Percentiles rank a stretch among this genome's conserved stretches.
Conservation (phyloP, 1,140 invertebrate genomes). For the Dreissena rostriformis region DNA sequence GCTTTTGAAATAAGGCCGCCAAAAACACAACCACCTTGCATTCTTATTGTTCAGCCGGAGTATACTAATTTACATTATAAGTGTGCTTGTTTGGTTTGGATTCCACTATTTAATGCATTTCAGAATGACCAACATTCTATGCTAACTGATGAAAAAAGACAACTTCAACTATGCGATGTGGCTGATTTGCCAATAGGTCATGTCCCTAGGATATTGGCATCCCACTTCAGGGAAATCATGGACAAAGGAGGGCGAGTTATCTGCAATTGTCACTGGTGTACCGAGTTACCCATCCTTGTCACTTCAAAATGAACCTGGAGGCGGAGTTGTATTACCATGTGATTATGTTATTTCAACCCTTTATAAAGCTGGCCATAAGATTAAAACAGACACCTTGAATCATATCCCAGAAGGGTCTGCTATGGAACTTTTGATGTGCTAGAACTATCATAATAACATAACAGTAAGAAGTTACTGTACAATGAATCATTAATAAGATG, state of each 20-base stretch:
- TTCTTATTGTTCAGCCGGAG: neutral
- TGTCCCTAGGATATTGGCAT: constrained; percentile 1
- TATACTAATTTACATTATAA: constrained; percentile 14
- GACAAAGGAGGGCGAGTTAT: constrained; percentile 19
- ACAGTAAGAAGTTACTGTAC: neutral
- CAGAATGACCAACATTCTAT: neutral
- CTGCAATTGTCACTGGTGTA: neutral
- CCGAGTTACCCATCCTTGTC: constrained; percentile 19
- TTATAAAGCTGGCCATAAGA: no score
- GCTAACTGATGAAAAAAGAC: neutral
- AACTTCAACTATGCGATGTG: neutral
- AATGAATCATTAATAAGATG: neutral
- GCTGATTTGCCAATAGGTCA: constrained; percentile 21
- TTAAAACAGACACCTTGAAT: neutral
- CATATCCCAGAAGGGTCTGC: neutral
- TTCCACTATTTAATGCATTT: neutral
- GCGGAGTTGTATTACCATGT: neutral
- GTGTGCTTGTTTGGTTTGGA: neutral
- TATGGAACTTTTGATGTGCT: neutral
- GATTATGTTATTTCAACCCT: neutral
- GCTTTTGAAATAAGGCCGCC: constrained; percentile 30
- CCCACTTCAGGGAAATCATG: neutral
- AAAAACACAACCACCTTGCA: neutral
- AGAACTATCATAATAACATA: no score
- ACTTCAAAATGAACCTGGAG: constrained; percentile 2